A percentile compares a stretch with the other conserved stretches of the same genome.
These are phyloP conservation scores for Megaceryle maxima DNA, from an alignment of 2,113 vertebrate genomes.

Conservation along the genomic window DNA sequence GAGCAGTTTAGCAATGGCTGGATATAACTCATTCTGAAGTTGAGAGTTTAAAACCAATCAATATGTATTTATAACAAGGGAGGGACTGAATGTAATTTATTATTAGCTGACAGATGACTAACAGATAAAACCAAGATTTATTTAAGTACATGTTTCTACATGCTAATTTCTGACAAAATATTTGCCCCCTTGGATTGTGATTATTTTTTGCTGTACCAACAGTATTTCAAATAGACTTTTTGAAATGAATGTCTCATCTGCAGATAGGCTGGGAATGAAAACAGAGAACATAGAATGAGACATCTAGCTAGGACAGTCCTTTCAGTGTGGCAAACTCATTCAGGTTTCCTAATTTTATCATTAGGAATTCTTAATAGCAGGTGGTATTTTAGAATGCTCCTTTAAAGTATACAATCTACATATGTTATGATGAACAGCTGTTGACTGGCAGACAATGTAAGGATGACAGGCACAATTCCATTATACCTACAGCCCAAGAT, in stretches of 20 bases:
- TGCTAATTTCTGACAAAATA: conserved; percentile 19
- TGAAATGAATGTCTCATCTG: not conserved
- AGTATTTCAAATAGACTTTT: conserved; percentile 35
- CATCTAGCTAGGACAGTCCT: not conserved
- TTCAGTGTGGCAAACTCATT: not conserved
- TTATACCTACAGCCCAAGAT: not conserved
- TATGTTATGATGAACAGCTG: not conserved
- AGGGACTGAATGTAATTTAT: conserved; percentile 64
- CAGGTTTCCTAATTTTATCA: not conserved
- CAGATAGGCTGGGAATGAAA: not conserved
- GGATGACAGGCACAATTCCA: not conserved
- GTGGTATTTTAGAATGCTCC: not conserved
- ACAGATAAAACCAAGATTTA: conserved; percentile 59
- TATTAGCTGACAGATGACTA: conserved; percentile 65
- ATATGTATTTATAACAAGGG: conserved; percentile 80
- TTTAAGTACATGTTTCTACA: conserved; percentile 44
- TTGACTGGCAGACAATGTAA: not conserved
- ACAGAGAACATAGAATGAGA: not conserved
- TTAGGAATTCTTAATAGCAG: not conserved
- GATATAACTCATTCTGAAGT: conserved; percentile 81
- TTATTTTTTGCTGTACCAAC: conserved; percentile 8
- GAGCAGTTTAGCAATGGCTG: conserved; percentile 77
- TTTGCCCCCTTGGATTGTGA: conserved; percentile 6
- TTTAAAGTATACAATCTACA: not conserved
- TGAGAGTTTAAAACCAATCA: conserved; percentile 79